Percentiles rank a stretch among this genome's conserved stretches.
These are phyloP conservation scores for Wasmannia auropunctata DNA, from an alignment of 1,140 invertebrate genomes.

Conservation along the genomic window DNA sequence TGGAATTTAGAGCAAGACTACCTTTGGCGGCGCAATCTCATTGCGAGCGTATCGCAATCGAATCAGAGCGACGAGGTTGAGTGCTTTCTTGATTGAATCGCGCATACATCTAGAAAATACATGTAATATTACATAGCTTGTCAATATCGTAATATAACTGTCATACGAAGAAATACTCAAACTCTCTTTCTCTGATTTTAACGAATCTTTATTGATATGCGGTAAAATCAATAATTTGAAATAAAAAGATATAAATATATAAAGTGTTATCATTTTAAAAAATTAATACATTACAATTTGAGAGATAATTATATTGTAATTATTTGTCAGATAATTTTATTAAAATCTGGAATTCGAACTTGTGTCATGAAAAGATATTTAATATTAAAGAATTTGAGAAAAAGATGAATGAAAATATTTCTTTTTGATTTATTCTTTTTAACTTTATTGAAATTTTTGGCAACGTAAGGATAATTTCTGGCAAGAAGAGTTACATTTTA, in stretches of 20 bases:
- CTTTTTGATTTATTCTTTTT: neutral
- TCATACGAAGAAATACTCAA: neutral
- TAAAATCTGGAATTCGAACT: neutral
- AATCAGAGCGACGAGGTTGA: constrained; percentile 20
- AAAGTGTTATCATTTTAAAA: neutral
- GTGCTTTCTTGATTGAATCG: constrained; percentile 28
- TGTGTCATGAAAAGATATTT: neutral
- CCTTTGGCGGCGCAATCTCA: constrained; percentile 4
- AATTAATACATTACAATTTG: neutral
- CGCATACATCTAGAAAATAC: neutral
- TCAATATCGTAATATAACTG: neutral
- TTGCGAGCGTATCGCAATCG: constrained; percentile 9
- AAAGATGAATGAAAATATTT: neutral
- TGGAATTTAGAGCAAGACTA: neutral
- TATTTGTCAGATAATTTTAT: neutral
- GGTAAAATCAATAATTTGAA: neutral
- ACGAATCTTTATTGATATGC: neutral
- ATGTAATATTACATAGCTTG: neutral
- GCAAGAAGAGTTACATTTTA: neutral
- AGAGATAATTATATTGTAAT: neutral
- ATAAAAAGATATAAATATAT: neutral
- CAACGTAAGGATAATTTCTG: neutral
- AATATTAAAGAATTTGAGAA: neutral
- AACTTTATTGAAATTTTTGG: neutral
- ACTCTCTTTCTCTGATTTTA: neutral